Evolutionary conservation across 2,113 vertebrate species (phyloP).

Genomic region (Gobio gobio): DNA sequence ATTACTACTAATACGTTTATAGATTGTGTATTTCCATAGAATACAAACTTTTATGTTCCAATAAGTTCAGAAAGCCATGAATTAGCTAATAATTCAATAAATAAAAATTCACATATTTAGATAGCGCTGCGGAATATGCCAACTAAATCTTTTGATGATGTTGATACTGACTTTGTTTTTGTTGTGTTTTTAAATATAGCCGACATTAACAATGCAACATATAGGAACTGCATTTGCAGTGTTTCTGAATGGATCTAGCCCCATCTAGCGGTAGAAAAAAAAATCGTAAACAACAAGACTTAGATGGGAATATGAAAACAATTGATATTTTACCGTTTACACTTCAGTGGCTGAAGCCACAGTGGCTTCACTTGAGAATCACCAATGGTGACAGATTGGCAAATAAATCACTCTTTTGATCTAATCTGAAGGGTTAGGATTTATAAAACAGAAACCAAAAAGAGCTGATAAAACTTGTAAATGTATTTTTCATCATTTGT

Average conservation of each 20-base stretch:
- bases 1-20: background rate
- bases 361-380: no score
- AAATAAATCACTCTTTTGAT: no score
- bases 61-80: background rate
- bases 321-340: background rate
- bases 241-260: background rate
- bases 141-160: background rate
- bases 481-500: no score
- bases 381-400: no score
- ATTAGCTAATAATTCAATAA: background rate
- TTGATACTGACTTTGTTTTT: background rate
- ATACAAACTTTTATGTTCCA: background rate
- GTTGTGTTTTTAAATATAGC: background rate
- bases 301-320: background rate
- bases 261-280: slow-evolving; percentile 5
- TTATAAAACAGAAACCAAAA: no score
- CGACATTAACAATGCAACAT: no score
- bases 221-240: background rate
- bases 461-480: no score
- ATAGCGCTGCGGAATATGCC: background rate
- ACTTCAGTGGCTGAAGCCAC: no score
- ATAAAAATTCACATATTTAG: background rate
- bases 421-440: no score
- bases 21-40: background rate
- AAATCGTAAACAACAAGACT: background rate